Evolutionary conservation across 2,113 vertebrate species (phyloP).

Genomic region (Sander lucioperca): DNA sequence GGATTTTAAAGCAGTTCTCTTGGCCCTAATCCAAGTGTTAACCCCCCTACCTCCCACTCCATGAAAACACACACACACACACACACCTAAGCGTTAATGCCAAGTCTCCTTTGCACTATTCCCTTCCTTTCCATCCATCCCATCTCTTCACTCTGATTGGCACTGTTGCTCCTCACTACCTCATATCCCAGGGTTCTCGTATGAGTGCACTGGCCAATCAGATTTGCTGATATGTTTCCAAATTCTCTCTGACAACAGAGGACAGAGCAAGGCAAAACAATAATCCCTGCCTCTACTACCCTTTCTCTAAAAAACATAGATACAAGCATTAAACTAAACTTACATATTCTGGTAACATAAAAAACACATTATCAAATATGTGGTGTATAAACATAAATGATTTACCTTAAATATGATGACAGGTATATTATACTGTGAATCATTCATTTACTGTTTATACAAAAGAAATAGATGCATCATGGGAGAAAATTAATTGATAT

Average conservation of each 20-base stretch:
- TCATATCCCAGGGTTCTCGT: conserved; percentile 70
- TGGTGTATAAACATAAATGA: neutral
- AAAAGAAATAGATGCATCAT: neutral
- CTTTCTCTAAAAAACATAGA: neutral
- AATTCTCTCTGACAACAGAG: conserved; percentile 34
- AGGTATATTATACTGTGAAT: neutral
- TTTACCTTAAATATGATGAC: neutral
- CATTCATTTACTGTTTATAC: neutral
- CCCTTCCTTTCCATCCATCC: conserved; percentile 47
- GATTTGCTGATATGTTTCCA: conserved; percentile 23
- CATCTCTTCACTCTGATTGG: conserved; percentile 59
- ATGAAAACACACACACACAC: conserved; percentile 25
- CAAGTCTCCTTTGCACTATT: conserved; percentile 44
- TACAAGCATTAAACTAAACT: neutral
- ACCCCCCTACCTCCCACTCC: conserved; percentile 38
- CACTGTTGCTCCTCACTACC: conserved; percentile 49
- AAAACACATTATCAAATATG: no score
- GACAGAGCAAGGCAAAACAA: conserved; percentile 13
- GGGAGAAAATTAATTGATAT: neutral
- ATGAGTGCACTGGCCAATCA: conserved; percentile 58
- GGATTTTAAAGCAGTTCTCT: conserved; percentile 59
- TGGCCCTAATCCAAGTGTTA: conserved; percentile 58
- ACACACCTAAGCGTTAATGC: conserved; percentile 44
- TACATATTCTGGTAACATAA: neutral
- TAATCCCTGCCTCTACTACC: neutral